These are phyloP conservation scores for Dolichotis patagonum DNA, from an alignment of 2,113 vertebrate species.

Conservation along the genomic window DNA sequence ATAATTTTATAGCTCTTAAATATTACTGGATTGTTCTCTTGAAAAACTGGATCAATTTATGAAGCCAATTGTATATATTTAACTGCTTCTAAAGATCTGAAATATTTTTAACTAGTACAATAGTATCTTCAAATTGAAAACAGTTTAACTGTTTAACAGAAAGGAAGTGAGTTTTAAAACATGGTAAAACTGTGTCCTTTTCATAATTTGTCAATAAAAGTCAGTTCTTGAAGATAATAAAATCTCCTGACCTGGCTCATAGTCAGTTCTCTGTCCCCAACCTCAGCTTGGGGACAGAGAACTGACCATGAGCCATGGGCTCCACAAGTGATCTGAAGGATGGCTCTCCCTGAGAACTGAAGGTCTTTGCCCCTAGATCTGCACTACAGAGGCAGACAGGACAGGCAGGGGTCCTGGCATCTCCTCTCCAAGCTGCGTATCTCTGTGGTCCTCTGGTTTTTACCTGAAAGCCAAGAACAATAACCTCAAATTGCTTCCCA, in stretches of 20 bases:
- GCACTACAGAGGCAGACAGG: background rate
- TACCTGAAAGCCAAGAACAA: background rate
- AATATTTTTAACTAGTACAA: conserved; percentile 49
- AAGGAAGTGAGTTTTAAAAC: background rate
- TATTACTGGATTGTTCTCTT: conserved; percentile 21
- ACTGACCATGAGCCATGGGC: no score
- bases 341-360: background rate
- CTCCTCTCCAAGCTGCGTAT: background rate
- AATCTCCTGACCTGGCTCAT: background rate
- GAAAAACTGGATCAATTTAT: conserved; percentile 40
- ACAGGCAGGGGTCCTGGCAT: background rate
- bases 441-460: background rate
- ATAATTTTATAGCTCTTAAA: conserved; percentile 61
- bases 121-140: conserved; percentile 34
- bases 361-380: background rate
- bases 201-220: background rate
- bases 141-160: background rate
- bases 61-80: background rate
- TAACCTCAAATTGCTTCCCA: background rate
- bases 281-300: no score
- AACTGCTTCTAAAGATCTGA: conserved; percentile 46
- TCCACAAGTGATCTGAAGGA: background rate
- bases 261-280: background rate
- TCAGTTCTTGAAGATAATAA: background rate
- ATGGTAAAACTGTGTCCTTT: background rate